Base-by-base conservation (phyloP, 2,888 invertebrate species). In the Seira ritae region DNA sequence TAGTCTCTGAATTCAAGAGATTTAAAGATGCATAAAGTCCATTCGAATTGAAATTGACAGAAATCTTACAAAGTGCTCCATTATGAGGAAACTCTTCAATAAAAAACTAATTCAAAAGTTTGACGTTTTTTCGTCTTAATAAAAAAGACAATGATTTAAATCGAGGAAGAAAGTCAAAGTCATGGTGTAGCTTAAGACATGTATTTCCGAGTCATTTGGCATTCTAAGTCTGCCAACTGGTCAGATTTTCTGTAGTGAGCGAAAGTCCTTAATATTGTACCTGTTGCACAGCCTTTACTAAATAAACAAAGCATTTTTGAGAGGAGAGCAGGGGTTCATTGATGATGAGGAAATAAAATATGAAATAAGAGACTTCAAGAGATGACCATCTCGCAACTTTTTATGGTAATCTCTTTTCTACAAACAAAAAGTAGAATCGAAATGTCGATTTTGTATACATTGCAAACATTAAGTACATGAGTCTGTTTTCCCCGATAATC, bases 361-460 rank as follows among this genome's bases (percentile, higher is more conserved):
- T 24, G 55, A 60, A 55, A 70, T 19, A 12, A 55, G 55, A 8
- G 55, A 55, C 12, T 55, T 55, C 6, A 55, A 55, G 55, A 55
- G 55, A 55, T 55, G 46, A 67, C 74, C 62, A 46, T 74, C 65
- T 20, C 46, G 22, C 23, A 12, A 66, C 74, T 66, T 66, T 55
- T 66, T 74, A 74, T 74, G 74, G 74, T 67, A 66, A 74, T 74
- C 74, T 42, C 22, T 74, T 73, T 74, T 73, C 73, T 62, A 73
- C 31, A 73, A 73, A 65, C 31, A 73, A 24, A 71, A 73, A 62
- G 17, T 17, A 22, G 24, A 71, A 71, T 55, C 12, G n/a, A n/a
- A 42, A 55, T 55, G 12, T n/a, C 55, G 15, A 8, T 55, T 55
- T 55, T 55, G 15, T 12, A 55, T 55, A 2, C 55, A 55, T 31